phyloP scores from a whole-genome alignment of 2,797 vertebrate species.

The Sylvia borin region DNA sequence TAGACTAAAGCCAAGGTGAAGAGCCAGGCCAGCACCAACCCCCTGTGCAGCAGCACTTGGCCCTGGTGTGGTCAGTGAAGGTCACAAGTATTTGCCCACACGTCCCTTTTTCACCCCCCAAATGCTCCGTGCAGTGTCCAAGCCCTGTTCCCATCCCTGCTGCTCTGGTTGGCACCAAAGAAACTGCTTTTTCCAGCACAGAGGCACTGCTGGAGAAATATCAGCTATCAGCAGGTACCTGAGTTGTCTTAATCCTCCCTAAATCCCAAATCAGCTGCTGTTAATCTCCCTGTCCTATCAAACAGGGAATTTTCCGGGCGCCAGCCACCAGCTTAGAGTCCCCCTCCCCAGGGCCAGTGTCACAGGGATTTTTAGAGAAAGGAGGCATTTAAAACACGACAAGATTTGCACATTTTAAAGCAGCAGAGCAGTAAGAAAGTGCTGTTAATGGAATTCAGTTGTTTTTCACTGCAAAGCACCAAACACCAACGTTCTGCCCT shows the following conservation, averaged over 20 bases:
- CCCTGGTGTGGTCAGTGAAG: neutral
- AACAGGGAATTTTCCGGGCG: neutral
- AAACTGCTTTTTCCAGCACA: neutral
- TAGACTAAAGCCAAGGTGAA: neutral
- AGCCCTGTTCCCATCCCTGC: neutral
- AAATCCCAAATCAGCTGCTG: conserved; percentile 34
- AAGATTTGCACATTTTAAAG: neutral
- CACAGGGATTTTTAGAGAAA: neutral
- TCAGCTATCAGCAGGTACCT: conserved; percentile 59
- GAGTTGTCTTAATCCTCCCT: conserved; percentile 48
- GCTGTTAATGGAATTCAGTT: neutral
- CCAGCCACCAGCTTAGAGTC: neutral
- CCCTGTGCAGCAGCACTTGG: neutral
- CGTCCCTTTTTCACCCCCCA: neutral
- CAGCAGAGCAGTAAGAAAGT: neutral
- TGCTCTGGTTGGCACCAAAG: neutral
- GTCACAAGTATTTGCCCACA: neutral
- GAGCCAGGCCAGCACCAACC: neutral
- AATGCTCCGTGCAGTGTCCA: fast-evolving
- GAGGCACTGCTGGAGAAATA: conserved; percentile 15
- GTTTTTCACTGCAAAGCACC: neutral
- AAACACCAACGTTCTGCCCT: fast-evolving
- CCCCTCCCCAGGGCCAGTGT: neutral
- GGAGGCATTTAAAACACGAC: neutral
- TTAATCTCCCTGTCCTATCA: conserved; percentile 45